A percentile compares a stretch with the other conserved stretches of the same genome.
phyloP scores from a whole-genome alignment of 2,797 vertebrate genomes.

The Alosa sapidissima region DNA sequence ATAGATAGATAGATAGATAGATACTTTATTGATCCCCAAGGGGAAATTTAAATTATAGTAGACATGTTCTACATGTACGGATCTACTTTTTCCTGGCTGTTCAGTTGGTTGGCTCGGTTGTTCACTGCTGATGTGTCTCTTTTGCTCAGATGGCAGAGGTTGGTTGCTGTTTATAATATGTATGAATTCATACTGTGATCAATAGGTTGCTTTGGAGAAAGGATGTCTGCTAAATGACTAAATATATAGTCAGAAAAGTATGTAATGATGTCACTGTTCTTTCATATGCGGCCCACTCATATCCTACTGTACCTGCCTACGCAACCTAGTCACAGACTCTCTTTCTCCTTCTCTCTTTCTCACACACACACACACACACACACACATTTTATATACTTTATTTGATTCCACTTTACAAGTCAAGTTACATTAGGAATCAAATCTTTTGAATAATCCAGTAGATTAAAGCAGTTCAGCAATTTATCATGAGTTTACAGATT shows the following conservation, averaged over 20 bases:
- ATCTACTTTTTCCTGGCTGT: too few relatives aligned
- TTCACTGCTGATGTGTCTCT: neutral
- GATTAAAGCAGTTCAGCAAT: too few relatives aligned
- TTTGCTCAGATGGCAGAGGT: neutral
- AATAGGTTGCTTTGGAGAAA: neutral
- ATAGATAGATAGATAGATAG: too few relatives aligned
- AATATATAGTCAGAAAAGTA: neutral
- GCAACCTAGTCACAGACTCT: neutral
- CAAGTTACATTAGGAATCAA: too few relatives aligned
- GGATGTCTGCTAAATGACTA: neutral
- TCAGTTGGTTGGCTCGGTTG: neutral
- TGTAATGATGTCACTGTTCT: neutral
- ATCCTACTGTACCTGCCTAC: neutral
- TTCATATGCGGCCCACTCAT: neutral
- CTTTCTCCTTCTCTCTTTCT: neutral
- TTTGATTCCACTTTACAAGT: too few relatives aligned
- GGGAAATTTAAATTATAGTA: neutral
- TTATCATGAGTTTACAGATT: too few relatives aligned
- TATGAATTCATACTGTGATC: neutral
- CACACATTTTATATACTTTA: too few relatives aligned
- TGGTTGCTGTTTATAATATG: neutral
- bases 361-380: neutral
- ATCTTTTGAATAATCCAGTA: too few relatives aligned
- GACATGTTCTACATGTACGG: neutral
- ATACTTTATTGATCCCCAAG: too few relatives aligned